Evolutionary conservation across 2,797 vertebrate genomes (phyloP).

Genomic region (Carduelis carduelis): DNA sequence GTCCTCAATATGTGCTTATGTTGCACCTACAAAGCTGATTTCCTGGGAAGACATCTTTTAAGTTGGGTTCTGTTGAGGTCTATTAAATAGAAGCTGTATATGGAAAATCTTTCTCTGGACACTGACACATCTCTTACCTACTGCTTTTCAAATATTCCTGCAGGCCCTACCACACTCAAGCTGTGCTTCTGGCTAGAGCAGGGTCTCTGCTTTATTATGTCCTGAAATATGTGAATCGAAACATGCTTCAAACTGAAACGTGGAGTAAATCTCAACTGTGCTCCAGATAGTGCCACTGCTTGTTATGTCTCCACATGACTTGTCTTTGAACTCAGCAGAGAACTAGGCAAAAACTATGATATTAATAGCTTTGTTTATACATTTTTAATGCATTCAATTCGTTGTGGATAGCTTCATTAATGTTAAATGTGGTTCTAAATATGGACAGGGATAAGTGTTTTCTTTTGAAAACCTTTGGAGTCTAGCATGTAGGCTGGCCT

Average conservation of each 20-base stretch:
- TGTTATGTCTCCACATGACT: constrained; percentile 50
- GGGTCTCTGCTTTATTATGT: neutral
- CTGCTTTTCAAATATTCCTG: neutral
- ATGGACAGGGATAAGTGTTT: neutral
- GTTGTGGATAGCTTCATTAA: constrained; percentile 55
- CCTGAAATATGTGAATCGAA: neutral
- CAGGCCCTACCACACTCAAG: neutral
- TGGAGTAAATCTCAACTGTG: constrained; percentile 24
- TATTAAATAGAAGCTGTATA: neutral
- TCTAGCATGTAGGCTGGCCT: neutral
- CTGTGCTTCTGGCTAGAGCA: neutral
- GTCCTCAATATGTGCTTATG: neutral
- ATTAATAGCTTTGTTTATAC: constrained; percentile 62
- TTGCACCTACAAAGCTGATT: neutral
- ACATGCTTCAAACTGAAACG: neutral
- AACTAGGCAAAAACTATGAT: constrained; percentile 38
- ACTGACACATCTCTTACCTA: neutral
- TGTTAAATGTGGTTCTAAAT: constrained; percentile 58
- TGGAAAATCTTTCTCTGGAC: neutral
- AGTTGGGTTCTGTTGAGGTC: neutral
- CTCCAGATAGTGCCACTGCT: constrained; percentile 29
- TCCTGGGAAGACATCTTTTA: neutral
- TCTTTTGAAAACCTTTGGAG: constrained; percentile 39
- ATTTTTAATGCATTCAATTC: constrained; percentile 56
- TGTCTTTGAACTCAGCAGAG: constrained; percentile 55